These are phyloP conservation scores for Ganaspis brasiliensis DNA, from an alignment of 2,888 invertebrate species.

Conservation along the genomic window DNA sequence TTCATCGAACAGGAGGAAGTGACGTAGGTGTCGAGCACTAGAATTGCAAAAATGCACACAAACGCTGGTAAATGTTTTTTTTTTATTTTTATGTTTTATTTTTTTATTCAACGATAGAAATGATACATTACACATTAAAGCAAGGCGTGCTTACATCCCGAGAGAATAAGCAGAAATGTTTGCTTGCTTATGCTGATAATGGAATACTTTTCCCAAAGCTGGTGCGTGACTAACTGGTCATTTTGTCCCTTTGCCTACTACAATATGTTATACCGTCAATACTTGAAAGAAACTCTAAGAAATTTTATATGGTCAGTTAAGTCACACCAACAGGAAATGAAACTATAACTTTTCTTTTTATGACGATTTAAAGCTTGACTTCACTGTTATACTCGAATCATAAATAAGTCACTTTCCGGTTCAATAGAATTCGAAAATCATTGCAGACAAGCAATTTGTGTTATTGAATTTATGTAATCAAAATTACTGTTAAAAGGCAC, in stretches of 20 bases:
- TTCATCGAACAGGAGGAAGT: conserved; percentile 59
- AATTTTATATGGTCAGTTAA: conserved; percentile 24
- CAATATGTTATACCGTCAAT: neutral
- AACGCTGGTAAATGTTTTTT: neutral
- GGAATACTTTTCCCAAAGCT: conserved; percentile 18
- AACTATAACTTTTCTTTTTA: conserved; percentile 36
- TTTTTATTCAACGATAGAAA: too few relatives aligned
- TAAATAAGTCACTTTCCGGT: conserved; percentile 27
- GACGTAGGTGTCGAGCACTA: conserved; percentile 50
- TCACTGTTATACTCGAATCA: conserved; percentile 2
- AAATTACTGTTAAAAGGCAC: too few relatives aligned
- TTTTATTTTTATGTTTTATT: neutral
- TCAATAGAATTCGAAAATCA: neutral
- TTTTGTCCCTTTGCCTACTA: conserved; percentile 9
- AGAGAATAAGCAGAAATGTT: conserved; percentile 5
- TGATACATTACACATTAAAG: neutral
- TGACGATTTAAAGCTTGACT: neutral
- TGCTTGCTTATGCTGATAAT: conserved; percentile 33
- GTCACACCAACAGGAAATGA: conserved; percentile 19
- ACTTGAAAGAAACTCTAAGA: neutral
- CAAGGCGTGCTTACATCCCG: neutral
- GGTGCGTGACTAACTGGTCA: conserved; percentile 31
- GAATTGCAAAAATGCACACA: conserved; percentile 26
- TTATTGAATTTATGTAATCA: neutral
- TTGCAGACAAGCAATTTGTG: neutral